Evolutionary conservation across 1,140 invertebrate species (phyloP), one percentile per base, ranked within the genome.

Genomic region (Drosophila mauritiana): DNA sequence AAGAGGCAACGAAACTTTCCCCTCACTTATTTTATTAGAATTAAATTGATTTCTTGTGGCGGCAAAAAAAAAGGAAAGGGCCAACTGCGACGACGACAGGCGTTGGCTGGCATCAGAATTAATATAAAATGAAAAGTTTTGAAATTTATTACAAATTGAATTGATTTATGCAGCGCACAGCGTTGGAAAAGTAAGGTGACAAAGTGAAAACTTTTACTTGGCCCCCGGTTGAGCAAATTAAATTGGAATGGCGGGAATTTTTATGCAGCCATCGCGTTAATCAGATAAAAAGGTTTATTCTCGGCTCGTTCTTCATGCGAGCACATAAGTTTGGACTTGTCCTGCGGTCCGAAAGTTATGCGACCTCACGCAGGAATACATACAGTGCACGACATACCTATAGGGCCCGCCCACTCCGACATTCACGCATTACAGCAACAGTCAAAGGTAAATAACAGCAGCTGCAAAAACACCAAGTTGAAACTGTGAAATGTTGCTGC

Each of bases 71-170:
- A 12, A 65, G n/a, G 53, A 54, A 46, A 45, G 37, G 25, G 43
- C 45, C 8, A 55, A 55, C 53, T 52, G 57, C 56, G 63, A 31
- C 75, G 55, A 57, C 53, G 70, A 53, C 73, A 61, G 67, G 59
- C 45, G 75, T 73, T 88, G 84, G 75, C 57, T 78, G 73, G 68
- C 84, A 83, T 88, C 81, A 83, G 83, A 89, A 88, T 88, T 88
- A 88, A 88, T 88, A 88, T 89, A 89, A 88, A 88, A 88, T 89
- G 84, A 88, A 88, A 88, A 88, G 84, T 88, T 88, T 76, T 88
- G 84, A 89, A 88, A 88, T 88, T 88, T 88, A 89, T 88, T 88
- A 89, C 84, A 88, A 88, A 89, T 88, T 88, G 79, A 88, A 88
- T 88, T 88, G 84, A 88, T 88, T 88, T 88, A 88, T 88, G 84